phyloP scores from a whole-genome alignment of 2,113 vertebrate genomes.

The Promerops cafer region DNA sequence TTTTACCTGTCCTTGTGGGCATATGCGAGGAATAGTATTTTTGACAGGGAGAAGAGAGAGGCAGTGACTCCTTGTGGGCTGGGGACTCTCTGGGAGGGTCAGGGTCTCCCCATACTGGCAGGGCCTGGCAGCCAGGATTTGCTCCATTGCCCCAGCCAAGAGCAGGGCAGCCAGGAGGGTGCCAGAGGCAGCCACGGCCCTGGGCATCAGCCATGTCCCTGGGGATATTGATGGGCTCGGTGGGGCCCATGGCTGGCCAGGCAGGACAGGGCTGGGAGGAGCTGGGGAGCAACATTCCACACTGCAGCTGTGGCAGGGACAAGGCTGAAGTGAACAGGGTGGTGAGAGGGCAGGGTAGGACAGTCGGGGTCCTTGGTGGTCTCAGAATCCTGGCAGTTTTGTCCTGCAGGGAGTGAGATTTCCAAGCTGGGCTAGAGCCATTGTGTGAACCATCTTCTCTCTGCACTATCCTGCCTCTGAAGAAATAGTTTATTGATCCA shows the following conservation, averaged over 20 bases:
- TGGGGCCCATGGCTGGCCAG: fast-evolving
- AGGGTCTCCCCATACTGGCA: too few species aligned
- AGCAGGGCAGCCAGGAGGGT: fast-evolving
- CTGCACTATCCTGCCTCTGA: not conserved
- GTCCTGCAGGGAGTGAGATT: not conserved
- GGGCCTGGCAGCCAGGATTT: not conserved
- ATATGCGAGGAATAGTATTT: not conserved
- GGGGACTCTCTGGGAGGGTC: fast-evolving
- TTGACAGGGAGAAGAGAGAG: not conserved
- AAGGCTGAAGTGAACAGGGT: not conserved
- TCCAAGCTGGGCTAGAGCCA: not conserved
- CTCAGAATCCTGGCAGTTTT: not conserved
- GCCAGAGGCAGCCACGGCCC: not conserved
- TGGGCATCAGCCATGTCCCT: fast-evolving
- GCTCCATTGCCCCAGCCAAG: not conserved
- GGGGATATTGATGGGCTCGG: not conserved
- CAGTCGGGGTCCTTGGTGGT: not conserved
- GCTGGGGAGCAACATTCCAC: not conserved
- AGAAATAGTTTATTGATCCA: not conserved
- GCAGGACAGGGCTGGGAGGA: not conserved
- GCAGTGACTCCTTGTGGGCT: not conserved
- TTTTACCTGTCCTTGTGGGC: not conserved
- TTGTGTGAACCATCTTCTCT: not conserved
- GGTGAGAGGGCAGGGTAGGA: not conserved
- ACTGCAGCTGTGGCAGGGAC: not conserved